Evolutionary conservation across 2,113 vertebrate species (phyloP).

Genomic region (Condylura cristata): DNA sequence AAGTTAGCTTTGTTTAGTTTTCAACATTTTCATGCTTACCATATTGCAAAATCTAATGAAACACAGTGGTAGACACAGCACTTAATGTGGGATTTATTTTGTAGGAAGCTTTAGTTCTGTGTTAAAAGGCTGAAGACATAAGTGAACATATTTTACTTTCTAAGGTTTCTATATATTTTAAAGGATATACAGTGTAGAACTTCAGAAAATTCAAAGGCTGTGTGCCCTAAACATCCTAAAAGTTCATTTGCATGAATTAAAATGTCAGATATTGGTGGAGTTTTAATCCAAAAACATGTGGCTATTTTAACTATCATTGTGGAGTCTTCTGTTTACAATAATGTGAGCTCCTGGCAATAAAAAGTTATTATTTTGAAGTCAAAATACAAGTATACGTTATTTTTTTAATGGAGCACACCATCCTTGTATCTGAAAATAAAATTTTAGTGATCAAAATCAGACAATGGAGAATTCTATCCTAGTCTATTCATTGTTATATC

Average conservation of each 20-base stretch:
- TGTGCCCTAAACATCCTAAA: neutral
- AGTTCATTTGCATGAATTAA: slow-evolving; percentile 10
- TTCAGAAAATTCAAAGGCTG: neutral
- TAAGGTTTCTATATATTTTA: neutral
- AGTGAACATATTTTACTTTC: neutral
- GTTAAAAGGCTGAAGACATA: neutral
- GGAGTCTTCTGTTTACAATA: neutral
- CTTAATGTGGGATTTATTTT: neutral
- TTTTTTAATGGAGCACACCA: neutral
- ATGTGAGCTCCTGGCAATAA: neutral
- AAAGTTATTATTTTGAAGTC: neutral
- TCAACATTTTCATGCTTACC: neutral
- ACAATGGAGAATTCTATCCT: neutral
- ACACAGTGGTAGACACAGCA: neutral
- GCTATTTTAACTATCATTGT: neutral
- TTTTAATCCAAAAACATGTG: neutral
- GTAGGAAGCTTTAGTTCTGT: neutral
- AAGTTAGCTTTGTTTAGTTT: neutral
- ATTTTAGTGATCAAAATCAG: neutral
- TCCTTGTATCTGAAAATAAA: slow-evolving; percentile 2
- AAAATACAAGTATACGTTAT: neutral
- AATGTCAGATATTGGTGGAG: neutral
- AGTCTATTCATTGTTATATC: neutral
- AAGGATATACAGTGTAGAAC: neutral
- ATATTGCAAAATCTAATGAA: neutral